Conservation (phyloP, 2,113 vertebrate species). For the Ceyx cyanopectus region DNA sequence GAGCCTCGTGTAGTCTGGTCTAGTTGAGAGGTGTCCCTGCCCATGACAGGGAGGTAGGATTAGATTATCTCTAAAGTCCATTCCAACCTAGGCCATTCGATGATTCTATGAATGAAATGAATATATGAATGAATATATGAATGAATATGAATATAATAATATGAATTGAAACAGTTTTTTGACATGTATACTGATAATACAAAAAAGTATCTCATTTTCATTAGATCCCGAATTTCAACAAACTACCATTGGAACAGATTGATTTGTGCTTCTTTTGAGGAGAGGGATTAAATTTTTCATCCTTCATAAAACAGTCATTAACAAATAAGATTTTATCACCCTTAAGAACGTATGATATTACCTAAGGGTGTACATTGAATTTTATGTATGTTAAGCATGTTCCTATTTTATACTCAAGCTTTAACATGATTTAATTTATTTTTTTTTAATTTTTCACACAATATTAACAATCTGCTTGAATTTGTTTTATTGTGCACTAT, state of each 20-base stretch:
- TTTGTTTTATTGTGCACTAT: no score
- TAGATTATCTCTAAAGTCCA: no score
- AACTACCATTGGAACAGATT: not conserved
- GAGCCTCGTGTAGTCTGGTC: no score
- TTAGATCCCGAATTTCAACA: not conserved
- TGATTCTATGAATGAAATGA: no score
- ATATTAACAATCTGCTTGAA: no score
- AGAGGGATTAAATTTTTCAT: conserved; percentile 21
- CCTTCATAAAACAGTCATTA: conserved; percentile 63
- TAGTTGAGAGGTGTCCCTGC: no score
- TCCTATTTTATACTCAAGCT: conserved; percentile 67
- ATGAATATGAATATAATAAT: no score
- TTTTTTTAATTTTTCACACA: no score
- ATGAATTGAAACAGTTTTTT: not conserved
- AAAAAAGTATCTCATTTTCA: not conserved
- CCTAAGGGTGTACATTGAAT: conserved; percentile 59
- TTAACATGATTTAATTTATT: no score
- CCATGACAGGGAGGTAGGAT: no score
- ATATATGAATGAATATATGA: no score
- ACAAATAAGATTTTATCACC: conserved; percentile 60
- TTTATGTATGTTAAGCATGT: conserved; percentile 63
- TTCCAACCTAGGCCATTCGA: no score
- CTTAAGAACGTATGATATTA: conserved; percentile 60
- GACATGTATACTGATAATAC: not conserved
- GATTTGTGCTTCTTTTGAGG: not conserved